Percentiles rank a stretch among this genome's conserved stretches.
Conservation (phyloP, 2,888 invertebrate species). For the Slavum lentiscoides region DNA sequence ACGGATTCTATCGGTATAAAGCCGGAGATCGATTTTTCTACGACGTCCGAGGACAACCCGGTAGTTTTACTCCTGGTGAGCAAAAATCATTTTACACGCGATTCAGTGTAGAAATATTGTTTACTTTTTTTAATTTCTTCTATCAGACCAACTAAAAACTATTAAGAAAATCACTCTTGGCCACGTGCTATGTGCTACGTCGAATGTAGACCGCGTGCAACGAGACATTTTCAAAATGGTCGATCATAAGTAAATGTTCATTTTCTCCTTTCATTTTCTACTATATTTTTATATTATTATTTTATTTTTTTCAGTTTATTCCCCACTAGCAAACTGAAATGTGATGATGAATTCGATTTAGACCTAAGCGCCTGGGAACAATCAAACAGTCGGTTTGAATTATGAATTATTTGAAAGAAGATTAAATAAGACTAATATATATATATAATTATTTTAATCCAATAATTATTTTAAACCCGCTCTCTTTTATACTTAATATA, state of each 20-base stretch:
- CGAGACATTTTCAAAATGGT: conserved; percentile 62
- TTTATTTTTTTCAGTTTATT: conserved; percentile 1
- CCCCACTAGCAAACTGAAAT: conserved; percentile 5
- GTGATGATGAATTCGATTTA: neutral
- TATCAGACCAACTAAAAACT: conserved; percentile 70
- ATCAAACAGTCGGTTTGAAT: neutral
- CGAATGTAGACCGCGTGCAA: conserved; percentile 63
- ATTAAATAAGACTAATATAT: too few relatives aligned
- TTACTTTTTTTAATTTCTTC: neutral
- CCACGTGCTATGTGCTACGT: conserved; percentile 76
- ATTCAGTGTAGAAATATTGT: neutral
- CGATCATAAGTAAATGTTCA: conserved; percentile 37
- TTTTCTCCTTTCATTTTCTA: too few relatives aligned
- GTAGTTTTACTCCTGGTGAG: conserved; percentile 61
- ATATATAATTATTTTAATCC: too few relatives aligned
- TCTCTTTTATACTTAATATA: too few relatives aligned
- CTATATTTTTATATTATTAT: neutral
- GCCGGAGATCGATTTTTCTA: conserved; percentile 79
- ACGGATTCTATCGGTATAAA: conserved; percentile 75
- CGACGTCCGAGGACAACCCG: conserved; percentile 61
- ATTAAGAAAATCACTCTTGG: conserved; percentile 77
- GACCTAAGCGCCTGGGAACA: conserved; percentile 11
- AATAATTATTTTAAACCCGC: too few relatives aligned
- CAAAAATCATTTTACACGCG: neutral
- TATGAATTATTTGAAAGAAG: neutral